Evolutionary conservation across 2,888 invertebrate genomes (phyloP).

Genomic region (Ennomos erosarius): DNA sequence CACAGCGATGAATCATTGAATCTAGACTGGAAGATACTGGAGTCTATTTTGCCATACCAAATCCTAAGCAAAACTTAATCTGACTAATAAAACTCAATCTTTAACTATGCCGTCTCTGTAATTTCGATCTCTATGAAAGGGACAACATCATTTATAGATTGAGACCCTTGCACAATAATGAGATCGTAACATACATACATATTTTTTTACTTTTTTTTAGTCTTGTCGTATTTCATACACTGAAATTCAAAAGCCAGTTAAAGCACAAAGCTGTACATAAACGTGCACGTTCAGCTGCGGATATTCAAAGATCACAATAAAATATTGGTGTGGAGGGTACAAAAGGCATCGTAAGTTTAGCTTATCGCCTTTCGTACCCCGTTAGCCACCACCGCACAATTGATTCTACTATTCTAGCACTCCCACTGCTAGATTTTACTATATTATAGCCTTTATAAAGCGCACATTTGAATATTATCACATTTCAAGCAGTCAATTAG

Average conservation of each 20-base stretch:
- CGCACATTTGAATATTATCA: constrained; percentile 64
- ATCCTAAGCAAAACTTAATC: no score
- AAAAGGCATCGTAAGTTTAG: constrained; percentile 77
- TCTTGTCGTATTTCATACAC: background rate
- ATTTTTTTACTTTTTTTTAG: background rate
- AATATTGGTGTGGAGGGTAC: constrained; percentile 63
- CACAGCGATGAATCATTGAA: no score
- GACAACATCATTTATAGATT: no score
- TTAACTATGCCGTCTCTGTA: no score
- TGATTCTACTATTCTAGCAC: constrained; percentile 67
- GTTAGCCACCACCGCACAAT: constrained; percentile 76
- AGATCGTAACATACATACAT: background rate
- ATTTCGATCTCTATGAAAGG: no score
- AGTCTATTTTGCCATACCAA: no score
- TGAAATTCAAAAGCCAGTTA: constrained; percentile 12
- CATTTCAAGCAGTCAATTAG: constrained; percentile 73
- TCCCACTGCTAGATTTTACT: constrained; percentile 59
- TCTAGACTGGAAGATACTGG: no score
- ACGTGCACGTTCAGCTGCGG: constrained; percentile 29
- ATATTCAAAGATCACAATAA: constrained; percentile 62
- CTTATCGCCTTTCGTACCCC: constrained; percentile 75
- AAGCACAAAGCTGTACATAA: constrained; percentile 16
- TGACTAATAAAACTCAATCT: no score
- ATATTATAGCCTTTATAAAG: constrained; percentile 55
- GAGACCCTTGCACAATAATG: background rate